Conservation (phyloP, 2,113 vertebrate genomes). For the Apteryx owenii region DNA sequence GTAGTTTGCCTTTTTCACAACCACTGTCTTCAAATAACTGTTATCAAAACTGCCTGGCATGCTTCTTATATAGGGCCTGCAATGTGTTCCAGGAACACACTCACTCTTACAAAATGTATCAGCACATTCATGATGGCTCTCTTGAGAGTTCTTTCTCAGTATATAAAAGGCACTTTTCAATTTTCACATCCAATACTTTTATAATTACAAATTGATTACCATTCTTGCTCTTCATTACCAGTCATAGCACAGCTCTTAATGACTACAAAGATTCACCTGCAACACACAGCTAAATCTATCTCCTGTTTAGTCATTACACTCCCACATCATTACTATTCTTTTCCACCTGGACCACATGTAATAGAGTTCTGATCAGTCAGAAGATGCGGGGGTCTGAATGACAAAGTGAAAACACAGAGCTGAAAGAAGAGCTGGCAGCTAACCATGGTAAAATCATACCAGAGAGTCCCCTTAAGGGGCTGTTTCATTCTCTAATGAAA, state of each 20-base stretch:
- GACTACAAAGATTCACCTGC: neutral
- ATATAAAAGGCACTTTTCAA: neutral
- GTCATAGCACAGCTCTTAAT: neutral
- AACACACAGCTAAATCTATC: neutral
- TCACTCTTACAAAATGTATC: slow-evolving; percentile 35
- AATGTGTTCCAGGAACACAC: slow-evolving; percentile 23
- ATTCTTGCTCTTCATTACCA: neutral
- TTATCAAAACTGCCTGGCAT: neutral
- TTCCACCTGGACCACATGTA: neutral
- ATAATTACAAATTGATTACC: slow-evolving; percentile 41
- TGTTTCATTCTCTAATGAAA: neutral
- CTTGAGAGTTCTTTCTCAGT: neutral
- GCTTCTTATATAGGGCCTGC: neutral
- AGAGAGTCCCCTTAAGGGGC: neutral
- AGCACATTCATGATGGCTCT: neutral
- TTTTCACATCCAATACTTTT: neutral
- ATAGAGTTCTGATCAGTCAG: neutral
- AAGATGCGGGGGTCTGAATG: neutral
- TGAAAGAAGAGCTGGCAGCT: neutral
- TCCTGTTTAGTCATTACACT: neutral
- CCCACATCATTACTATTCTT: neutral
- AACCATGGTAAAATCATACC: neutral
- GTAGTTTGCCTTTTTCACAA: slow-evolving; percentile 13
- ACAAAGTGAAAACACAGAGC: neutral
- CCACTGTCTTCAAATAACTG: neutral